A percentile compares a stretch with the other conserved stretches of the same genome.
Conservation (phyloP, 2,888 invertebrate genomes). For the Cryptops parisi region DNA sequence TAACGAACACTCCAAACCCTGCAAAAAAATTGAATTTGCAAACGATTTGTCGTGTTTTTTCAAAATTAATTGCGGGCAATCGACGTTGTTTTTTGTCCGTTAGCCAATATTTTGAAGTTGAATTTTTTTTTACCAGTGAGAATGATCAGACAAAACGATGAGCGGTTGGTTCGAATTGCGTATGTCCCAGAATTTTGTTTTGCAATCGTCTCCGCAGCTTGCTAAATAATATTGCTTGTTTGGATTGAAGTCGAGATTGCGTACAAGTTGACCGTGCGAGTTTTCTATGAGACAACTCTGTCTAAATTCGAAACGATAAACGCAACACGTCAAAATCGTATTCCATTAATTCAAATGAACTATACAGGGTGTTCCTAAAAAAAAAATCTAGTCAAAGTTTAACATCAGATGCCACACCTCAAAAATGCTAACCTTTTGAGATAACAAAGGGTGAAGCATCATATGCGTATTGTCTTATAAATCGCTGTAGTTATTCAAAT, state of each 20-base stretch:
- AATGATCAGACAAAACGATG: constrained; percentile 43
- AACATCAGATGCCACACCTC: too few relatives aligned
- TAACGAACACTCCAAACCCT: constrained; percentile 89
- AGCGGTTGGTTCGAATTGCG: constrained; percentile 64
- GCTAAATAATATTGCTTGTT: constrained; percentile 89
- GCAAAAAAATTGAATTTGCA: constrained; percentile 21
- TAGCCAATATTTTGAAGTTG: neutral
- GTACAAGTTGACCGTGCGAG: constrained; percentile 71
- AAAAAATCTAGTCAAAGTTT: too few relatives aligned
- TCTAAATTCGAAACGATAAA: too few relatives aligned
- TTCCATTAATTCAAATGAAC: too few relatives aligned
- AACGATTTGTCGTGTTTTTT: too few relatives aligned
- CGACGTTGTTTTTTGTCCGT: neutral
- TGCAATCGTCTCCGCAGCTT: constrained; percentile 91
- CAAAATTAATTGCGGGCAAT: too few relatives aligned
- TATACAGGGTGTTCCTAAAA: too few relatives aligned
- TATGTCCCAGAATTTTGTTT: constrained; percentile 91
- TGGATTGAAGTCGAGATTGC: constrained; percentile 94
- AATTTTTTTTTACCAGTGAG: constrained; percentile 34
- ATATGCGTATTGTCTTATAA: too few relatives aligned
- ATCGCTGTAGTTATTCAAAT: too few relatives aligned
- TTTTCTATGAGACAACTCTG: constrained; percentile 71
- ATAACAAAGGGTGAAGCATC: too few relatives aligned
- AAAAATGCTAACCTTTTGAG: too few relatives aligned
- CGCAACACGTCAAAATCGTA: too few relatives aligned